Evolutionary conservation across 1,140 invertebrate species (phyloP).

Genomic region (Phocides pigmalion): DNA sequence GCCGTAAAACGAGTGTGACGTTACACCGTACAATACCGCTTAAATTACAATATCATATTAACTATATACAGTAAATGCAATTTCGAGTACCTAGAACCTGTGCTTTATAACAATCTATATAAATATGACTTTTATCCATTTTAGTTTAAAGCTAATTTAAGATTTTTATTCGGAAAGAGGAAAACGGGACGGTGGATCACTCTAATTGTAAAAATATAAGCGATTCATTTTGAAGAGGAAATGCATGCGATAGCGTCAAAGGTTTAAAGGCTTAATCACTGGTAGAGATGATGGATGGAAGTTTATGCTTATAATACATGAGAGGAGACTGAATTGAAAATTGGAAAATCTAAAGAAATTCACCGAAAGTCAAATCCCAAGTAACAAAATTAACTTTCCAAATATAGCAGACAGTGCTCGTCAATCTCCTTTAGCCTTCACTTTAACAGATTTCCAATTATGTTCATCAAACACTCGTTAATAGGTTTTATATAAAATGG

Average conservation of each 20-base stretch:
- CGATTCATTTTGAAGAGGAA: constrained; percentile 53
- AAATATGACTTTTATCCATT: constrained; percentile 72
- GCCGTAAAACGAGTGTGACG: constrained; percentile 81
- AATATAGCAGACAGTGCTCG: too few relatives aligned
- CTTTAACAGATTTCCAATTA: constrained; percentile 2
- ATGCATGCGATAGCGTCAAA: constrained; percentile 35
- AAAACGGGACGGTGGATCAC: constrained; percentile 78
- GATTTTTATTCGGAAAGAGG: constrained; percentile 73
- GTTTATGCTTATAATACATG: constrained; percentile 24
- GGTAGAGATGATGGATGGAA: constrained; percentile 28
- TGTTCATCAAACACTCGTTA: neutral
- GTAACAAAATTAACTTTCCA: constrained; percentile 1
- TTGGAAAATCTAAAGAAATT: neutral
- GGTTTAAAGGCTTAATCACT: constrained; percentile 32
- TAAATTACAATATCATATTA: constrained; percentile 62
- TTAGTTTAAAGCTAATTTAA: constrained; percentile 77
- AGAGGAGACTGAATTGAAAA: constrained; percentile 9
- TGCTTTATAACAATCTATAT: constrained; percentile 82
- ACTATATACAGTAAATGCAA: constrained; percentile 82
- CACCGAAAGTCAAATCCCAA: constrained; percentile 8
- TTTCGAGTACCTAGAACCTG: constrained; percentile 79
- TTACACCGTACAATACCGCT: constrained; percentile 73
- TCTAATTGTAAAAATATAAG: constrained; percentile 65
- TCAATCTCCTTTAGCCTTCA: constrained; percentile 11
- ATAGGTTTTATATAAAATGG: constrained; percentile 14